These are phyloP conservation scores for Sinella curviseta DNA, from an alignment of 1,140 invertebrate genomes.

Conservation along the genomic window DNA sequence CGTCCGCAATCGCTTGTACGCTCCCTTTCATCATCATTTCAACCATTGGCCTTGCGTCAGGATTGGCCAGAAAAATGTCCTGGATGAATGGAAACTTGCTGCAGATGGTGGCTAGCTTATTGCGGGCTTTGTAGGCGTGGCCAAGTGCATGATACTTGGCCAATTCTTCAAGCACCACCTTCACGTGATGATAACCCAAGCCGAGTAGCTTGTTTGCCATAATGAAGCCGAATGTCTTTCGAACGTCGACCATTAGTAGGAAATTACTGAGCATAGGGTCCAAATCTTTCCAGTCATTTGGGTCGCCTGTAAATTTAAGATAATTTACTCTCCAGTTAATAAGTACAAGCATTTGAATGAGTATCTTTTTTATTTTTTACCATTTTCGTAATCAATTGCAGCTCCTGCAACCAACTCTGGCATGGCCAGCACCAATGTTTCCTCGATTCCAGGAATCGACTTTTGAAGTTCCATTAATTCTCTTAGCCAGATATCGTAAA, in stretches of 20 bases:
- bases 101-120: neutral
- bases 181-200: conserved; percentile 56
- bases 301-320: neutral
- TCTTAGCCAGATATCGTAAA: conserved; percentile 31
- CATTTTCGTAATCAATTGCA: conserved; percentile 30
- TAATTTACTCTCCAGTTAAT: no score
- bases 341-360: no score
- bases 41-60: neutral
- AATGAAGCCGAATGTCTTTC: conserved; percentile 52
- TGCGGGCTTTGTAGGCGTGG: conserved; percentile 61
- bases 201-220: conserved; percentile 57
- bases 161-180: conserved; percentile 61
- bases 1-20: neutral
- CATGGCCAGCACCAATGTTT: conserved; percentile 7
- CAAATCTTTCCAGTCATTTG: neutral
- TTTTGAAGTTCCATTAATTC: conserved; percentile 29
- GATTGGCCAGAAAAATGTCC: neutral
- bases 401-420: conserved; percentile 25
- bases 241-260: conserved; percentile 37
- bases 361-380: neutral
- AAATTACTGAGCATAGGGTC: conserved; percentile 14
- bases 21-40: neutral
- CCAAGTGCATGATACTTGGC: conserved; percentile 70
- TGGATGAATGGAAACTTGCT: neutral
- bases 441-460: neutral